phyloP scores from a whole-genome alignment of 2,113 vertebrate genomes.

The Oreochromis niloticus region DNA sequence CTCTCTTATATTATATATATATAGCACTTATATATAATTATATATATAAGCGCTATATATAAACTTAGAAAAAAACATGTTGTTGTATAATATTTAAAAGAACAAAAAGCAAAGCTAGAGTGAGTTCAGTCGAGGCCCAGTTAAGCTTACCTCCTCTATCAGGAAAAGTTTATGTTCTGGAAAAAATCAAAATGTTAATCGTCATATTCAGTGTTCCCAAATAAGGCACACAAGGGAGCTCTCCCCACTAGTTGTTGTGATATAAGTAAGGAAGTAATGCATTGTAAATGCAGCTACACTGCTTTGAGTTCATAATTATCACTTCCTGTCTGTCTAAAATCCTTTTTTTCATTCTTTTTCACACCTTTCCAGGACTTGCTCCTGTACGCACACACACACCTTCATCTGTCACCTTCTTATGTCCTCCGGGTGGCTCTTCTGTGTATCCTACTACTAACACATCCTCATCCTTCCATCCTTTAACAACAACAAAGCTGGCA shows the following conservation, averaged over 20 bases:
- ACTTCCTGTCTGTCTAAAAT: not conserved
- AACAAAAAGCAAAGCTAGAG: too few species aligned
- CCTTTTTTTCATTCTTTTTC: not conserved
- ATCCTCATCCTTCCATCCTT: conserved; percentile 77
- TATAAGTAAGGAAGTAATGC: not conserved
- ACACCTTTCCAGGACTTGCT: not conserved
- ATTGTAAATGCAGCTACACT: not conserved
- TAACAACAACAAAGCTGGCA: conserved; percentile 57
- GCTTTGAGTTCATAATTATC: not conserved
- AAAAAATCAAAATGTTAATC: not conserved
- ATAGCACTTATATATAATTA: too few species aligned
- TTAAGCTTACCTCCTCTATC: too few species aligned
- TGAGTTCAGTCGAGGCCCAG: too few species aligned
- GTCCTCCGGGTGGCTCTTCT: conserved; percentile 57
- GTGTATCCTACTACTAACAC: conserved; percentile 74
- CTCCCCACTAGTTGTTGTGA: not conserved
- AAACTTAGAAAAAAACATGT: too few species aligned
- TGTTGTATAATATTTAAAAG: too few species aligned
- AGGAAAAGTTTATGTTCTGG: too few species aligned
- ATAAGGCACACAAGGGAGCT: too few species aligned
- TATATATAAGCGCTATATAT: too few species aligned
- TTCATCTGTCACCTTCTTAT: conserved; percentile 10
- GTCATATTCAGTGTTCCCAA: not conserved
- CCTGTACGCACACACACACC: not conserved
- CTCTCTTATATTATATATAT: too few species aligned